These are phyloP conservation scores for Diogma glabrata DNA, from an alignment of 2,888 invertebrate genomes.

Conservation along the genomic window DNA sequence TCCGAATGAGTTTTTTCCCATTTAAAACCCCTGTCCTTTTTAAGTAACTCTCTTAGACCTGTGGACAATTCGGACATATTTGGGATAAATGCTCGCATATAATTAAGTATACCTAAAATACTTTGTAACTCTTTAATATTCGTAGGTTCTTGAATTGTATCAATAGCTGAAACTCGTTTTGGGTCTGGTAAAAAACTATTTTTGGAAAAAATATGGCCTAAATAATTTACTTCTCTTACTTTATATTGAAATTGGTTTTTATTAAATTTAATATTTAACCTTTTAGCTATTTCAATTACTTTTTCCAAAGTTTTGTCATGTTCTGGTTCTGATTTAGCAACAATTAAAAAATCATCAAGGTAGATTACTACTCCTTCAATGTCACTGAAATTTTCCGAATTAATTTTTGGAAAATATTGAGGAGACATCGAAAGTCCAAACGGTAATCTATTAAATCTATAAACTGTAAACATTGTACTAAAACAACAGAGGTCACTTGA, in stretches of 20 bases:
- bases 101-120: neutral
- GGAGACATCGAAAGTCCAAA: too few species aligned
- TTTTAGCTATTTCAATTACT: constrained; percentile 21
- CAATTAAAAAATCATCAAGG: constrained; percentile 24
- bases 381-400: too few species aligned
- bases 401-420: too few species aligned
- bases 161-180: neutral
- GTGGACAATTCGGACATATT: too few species aligned
- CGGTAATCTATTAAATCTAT: too few species aligned
- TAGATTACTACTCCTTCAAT: too few species aligned
- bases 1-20: neutral
- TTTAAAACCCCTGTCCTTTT: neutral
- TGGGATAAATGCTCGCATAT: neutral
- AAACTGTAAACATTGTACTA: too few species aligned
- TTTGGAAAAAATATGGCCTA: constrained; percentile 18
- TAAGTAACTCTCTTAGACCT: neutral
- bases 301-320: constrained; percentile 21
- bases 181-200: neutral
- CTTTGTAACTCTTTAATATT: neutral
- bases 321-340: constrained; percentile 13
- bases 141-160: neutral
- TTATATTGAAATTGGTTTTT: constrained; percentile 11
- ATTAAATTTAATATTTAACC: constrained; percentile 20
- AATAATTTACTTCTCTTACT: constrained; percentile 21
- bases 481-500: too few species aligned